Base-by-base conservation (phyloP, 1,140 invertebrate species). In the Lysiphlebus fabarum region DNA sequence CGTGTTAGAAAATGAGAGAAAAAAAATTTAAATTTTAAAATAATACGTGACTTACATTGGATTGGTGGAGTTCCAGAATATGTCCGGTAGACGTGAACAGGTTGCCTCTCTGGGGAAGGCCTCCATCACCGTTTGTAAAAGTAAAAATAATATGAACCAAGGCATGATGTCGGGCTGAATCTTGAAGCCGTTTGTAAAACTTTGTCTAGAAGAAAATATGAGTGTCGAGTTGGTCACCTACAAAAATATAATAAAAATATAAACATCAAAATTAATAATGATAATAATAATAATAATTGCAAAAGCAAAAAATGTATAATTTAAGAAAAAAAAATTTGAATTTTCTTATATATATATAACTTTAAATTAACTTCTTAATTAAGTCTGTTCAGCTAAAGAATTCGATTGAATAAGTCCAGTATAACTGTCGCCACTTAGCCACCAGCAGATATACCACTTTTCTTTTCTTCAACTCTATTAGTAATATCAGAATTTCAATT, bases 1-100 rank as follows among this genome's bases (percentile, higher is more conserved):
- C 45, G 38, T 38, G 11, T 44, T 10, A 48, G 12, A 40, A 43
- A 59, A 7, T 55, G 12, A 58, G 63, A 17, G 47, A 61, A 64
- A 50, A 43, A 26, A 26, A 26, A 2, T 26, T 26, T 2, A 26
- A 26, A 26, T 26, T 26, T 1, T 26, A 26, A 26, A 17, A 37
- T 48, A 53, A 62, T 50, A 64, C 56, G 62, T 63, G 62, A 77
- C 80, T 80, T 73, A 82, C 80, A 82, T 82, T 77, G 82, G 82
- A 75, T 84, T 84, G 65, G 82, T 82, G 61, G 82, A 80, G 72
- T 84, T 84, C 83, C 83, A 84, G 66, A 83, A 83, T 65, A 84
- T 83, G 73, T 83, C 82, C 65, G 82, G 81, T 59, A 83, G 70
- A 53, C 76, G 72, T 58, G 80, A 75, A 72, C 79, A 81, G 61